A percentile compares a stretch with the other conserved stretches of the same genome.
Conservation (phyloP, 2,888 invertebrate genomes). For the Mesorhabditis sp. region DNA sequence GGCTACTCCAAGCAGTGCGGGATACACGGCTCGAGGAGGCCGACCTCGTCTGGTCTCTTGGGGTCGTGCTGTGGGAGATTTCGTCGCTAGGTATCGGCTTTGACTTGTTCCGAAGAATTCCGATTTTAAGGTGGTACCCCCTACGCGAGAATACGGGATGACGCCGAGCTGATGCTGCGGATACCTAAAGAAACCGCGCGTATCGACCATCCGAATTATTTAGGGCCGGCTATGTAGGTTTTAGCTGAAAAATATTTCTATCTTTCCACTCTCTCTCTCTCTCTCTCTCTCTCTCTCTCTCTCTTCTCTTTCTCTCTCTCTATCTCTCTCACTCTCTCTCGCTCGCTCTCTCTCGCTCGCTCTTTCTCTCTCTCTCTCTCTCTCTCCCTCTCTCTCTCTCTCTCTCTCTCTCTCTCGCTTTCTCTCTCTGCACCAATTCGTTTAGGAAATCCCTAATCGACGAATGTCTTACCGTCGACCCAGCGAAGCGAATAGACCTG, state of each 20-base stretch:
- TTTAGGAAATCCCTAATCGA: neutral
- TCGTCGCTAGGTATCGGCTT: constrained; percentile 16
- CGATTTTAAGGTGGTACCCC: constrained; percentile 15
- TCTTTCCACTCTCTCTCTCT: neutral
- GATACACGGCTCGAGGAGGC: constrained; percentile 18
- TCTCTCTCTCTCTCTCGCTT: neutral
- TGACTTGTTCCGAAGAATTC: neutral
- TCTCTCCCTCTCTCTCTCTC: neutral
- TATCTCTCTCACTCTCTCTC: neutral
- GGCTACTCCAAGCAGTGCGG: constrained; percentile 20
- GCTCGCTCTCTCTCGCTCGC: no score
- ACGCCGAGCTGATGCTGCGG: constrained; percentile 17
- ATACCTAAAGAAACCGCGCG: constrained; percentile 23
- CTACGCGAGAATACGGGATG: constrained; percentile 17
- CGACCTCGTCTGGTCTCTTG: constrained; percentile 23
- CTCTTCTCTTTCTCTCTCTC: neutral
- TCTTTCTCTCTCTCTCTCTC: neutral
- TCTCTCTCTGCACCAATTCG: neutral
- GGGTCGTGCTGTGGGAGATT: constrained; percentile 28
- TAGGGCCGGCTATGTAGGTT: constrained; percentile 20
- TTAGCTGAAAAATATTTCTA: neutral
- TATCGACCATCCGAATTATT: constrained; percentile 22
- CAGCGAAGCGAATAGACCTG: constrained; percentile 19
- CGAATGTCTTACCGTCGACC: neutral
- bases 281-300: neutral